Percentiles rank a stretch among this genome's conserved stretches.
These are phyloP conservation scores for Triplophysa bombifrons DNA, from an alignment of 2,797 vertebrate genomes.

Conservation along the genomic window DNA sequence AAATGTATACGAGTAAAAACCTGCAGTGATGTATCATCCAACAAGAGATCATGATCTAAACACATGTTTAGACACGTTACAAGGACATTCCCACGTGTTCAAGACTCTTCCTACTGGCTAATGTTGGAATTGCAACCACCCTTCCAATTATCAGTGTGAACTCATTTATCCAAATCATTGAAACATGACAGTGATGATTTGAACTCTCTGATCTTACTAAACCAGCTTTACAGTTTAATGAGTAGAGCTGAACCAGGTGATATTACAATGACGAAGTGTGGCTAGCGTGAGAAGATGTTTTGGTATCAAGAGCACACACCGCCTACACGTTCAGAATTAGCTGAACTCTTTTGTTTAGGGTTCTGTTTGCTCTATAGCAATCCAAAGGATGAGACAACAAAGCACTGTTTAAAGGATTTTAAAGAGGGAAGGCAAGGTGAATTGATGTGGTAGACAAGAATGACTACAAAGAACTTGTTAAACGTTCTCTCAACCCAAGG, in stretches of 20 bases:
- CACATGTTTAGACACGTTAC: conserved; percentile 19
- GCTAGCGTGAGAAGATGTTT: conserved; percentile 37
- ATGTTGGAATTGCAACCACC: conserved; percentile 1
- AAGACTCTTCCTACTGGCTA: conserved; percentile 35
- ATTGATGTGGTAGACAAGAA: not conserved
- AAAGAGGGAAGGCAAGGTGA: not conserved
- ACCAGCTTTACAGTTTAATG: not conserved
- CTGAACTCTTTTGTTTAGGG: conserved; percentile 37
- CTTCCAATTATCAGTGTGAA: not conserved
- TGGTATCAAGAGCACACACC: conserved; percentile 12
- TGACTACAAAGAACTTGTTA: not conserved
- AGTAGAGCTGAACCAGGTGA: not conserved
- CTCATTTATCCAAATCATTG: conserved; percentile 1
- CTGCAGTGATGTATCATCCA: not conserved
- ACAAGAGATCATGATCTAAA: not conserved
- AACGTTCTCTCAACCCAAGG: not conserved
- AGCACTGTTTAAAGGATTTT: not conserved
- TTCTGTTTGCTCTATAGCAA: conserved; percentile 24
- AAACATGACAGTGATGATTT: not conserved
- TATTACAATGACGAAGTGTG: conserved; percentile 6
- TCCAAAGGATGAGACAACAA: conserved; percentile 3
- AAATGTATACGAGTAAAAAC: not conserved
- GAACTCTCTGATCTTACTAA: conserved; percentile 4
- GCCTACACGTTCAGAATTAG: conserved; percentile 28
- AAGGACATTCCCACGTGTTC: not conserved